These are phyloP conservation scores for Hiodon tergisus DNA, from an alignment of 2,113 vertebrate species.

Conservation along the genomic window DNA sequence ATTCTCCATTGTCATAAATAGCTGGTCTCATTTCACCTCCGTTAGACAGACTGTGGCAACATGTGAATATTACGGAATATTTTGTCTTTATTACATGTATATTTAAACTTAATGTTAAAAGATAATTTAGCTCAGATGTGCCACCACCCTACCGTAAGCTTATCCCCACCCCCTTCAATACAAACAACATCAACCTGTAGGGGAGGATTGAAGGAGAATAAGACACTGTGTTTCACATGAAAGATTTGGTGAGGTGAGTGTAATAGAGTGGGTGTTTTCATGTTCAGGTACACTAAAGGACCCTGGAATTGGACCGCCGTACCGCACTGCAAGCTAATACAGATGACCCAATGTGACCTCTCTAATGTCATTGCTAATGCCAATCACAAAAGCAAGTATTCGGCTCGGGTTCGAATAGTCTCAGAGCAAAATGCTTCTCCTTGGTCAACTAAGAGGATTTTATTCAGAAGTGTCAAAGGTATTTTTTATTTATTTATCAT, in stretches of 20 bases:
- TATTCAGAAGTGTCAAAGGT: slow-evolving; percentile 33
- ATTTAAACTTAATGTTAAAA: background rate
- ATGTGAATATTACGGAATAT: background rate
- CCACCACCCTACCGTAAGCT: too few relatives aligned
- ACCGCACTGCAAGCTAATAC: slow-evolving; percentile 21
- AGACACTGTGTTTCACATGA: background rate
- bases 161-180: too few relatives aligned
- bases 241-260: background rate
- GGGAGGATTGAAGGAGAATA: background rate
- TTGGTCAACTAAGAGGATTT: slow-evolving; percentile 21
- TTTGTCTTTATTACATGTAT: background rate
- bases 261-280: slow-evolving; percentile 1
- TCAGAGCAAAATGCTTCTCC: fast-evolving
- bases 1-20: background rate
- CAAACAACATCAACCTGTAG: background rate
- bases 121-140: too few relatives aligned
- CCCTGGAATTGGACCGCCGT: background rate
- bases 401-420: slow-evolving; percentile 45
- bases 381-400: background rate
- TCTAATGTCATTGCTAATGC: slow-evolving; percentile 30
- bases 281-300: background rate
- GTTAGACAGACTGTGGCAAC: background rate
- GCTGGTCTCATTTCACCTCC: background rate
- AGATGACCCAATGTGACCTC: slow-evolving; percentile 33
- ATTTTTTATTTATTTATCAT: slow-evolving; percentile 18